These are phyloP conservation scores for Brachionus paranguensis DNA, from an alignment of 1,140 invertebrate species.

Conservation along the genomic window DNA sequence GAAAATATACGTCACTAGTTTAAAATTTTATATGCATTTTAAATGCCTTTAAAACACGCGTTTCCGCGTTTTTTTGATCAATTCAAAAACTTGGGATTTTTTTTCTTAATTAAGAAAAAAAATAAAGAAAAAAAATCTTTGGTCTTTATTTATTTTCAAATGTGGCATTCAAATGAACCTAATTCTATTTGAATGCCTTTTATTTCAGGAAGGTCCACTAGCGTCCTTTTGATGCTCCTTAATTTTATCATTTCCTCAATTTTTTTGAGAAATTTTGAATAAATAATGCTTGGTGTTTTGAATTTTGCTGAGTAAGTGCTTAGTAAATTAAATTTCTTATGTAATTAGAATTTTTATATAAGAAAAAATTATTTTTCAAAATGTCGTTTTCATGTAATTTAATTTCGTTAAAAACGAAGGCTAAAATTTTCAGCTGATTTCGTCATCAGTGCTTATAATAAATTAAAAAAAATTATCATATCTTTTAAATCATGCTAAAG, in stretches of 20 bases:
- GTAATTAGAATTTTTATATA: background rate
- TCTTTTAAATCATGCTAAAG: background rate
- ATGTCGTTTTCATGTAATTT: background rate
- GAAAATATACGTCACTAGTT: background rate
- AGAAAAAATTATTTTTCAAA: background rate
- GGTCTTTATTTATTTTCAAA: too few relatives aligned
- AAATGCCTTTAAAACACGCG: too few relatives aligned
- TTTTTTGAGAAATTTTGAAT: background rate
- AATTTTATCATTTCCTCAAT: too few relatives aligned
- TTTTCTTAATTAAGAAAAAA: too few relatives aligned
- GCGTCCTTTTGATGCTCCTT: too few relatives aligned
- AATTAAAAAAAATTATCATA: background rate
- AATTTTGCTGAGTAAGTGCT: background rate
- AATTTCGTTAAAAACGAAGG: background rate
- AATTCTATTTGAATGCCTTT: background rate
- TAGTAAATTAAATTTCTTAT: background rate
- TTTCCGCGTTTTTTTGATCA: too few relatives aligned
- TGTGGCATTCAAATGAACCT: too few relatives aligned
- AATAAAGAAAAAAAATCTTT: too few relatives aligned
- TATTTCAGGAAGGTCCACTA: background rate
- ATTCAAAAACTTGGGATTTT: too few relatives aligned
- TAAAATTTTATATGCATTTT: background rate
- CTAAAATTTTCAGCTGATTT: background rate
- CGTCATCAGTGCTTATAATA: background rate
- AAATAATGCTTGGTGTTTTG: background rate